Base-by-base conservation (phyloP, 2,113 vertebrate genomes). In the Emydura subglobosa region DNA sequence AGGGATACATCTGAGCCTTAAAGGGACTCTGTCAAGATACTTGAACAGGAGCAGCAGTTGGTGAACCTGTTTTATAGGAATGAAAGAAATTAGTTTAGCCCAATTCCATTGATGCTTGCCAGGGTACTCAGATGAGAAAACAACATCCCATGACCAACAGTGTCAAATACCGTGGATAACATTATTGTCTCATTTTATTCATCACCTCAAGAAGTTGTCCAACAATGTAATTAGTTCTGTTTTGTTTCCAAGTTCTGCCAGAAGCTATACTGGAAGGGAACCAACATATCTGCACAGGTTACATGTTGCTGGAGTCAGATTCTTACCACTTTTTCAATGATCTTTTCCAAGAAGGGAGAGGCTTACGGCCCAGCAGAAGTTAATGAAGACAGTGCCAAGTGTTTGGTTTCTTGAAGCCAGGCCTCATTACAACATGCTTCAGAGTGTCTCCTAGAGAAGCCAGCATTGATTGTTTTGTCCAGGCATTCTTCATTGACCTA, bases 101-200 rank as follows among this genome's bases (percentile, higher is more conserved):
- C 50, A 91, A 53, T 19, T 10, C 1, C 72, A 84, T 6, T 65
- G 61, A 31, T 6, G 1, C 84, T 90, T 51, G 49, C 49, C 86
- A 74, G 89, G 27, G 53, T 93, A 49, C 8, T 74, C 68, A 72
- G 24, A 55, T 55, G 72, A 42, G 61, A 86, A 6, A 87, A 59
- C 54, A 39, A 34, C 29, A 61, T 2, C 80, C 82, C 79, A 50
- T 82, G 53, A 61, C 22, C 44, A 92, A 31, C 55, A 84, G 10
- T 78, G 89, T 86, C 49, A 88, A 86, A 93, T 57, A 16, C 39
- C 83, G 21, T 81, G 92, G 96, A 88, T 83, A 93, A 65, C 89
- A 61, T 91, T 96, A 61, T 91, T 97, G 94, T 90, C 51, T 61
- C 21, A 65, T 22, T 7, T 57, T 91, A 12, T 82, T 79, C 88